Evolutionary conservation across 2,888 invertebrate genomes (phyloP).

Genomic region (Girardia tigrina): DNA sequence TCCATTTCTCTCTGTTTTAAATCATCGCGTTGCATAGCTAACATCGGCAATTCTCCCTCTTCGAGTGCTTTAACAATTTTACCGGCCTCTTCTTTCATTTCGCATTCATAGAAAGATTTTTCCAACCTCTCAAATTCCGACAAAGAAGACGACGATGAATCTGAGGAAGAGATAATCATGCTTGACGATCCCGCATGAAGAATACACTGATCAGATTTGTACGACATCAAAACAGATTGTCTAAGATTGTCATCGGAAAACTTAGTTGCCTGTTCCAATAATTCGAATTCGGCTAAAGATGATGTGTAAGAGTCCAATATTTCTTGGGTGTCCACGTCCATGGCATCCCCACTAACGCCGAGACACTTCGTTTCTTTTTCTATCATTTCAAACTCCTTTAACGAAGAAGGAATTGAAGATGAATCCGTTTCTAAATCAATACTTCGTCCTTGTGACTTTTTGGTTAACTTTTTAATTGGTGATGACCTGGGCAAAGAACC

Average conservation of each 20-base stretch:
- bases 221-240: background rate
- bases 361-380: conserved; percentile 2
- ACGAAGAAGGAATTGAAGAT: background rate
- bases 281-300: conserved; percentile 6
- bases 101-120: conserved; percentile 3
- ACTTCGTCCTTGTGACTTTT: conserved; percentile 10
- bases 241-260: background rate
- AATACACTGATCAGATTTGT: conserved; percentile 17
- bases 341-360: background rate
- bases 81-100: background rate
- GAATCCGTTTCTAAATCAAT: conserved; percentile 10
- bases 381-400: conserved; percentile 9
- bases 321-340: background rate
- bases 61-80: conserved; percentile 3
- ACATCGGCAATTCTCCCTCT: conserved; percentile 2
- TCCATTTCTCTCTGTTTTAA: background rate
- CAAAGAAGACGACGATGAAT: background rate
- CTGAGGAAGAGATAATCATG: background rate
- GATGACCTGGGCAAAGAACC: background rate
- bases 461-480: background rate
- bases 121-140: conserved; percentile 11
- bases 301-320: conserved; percentile 1
- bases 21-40: background rate
- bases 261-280: background rate
- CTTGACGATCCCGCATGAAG: background rate